Conservation (phyloP, 2,113 vertebrate genomes). For the Chascanopsetta lugubris region DNA sequence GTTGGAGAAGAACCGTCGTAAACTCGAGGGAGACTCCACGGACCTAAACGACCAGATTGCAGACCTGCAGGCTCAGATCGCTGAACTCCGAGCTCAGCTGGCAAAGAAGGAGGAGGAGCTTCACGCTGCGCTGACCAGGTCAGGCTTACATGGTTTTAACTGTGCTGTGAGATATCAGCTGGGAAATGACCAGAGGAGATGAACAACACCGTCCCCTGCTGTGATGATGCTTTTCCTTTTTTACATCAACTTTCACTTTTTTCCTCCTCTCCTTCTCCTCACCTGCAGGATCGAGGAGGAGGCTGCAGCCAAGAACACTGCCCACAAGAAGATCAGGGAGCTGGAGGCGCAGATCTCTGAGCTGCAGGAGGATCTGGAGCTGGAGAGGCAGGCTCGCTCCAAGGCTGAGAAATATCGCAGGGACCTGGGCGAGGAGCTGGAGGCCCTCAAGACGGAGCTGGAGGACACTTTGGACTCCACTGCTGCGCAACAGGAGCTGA, state of each 20-base stretch:
- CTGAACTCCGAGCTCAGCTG: slow-evolving; percentile 92
- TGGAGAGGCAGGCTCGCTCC: slow-evolving; percentile 86
- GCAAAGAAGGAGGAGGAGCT: slow-evolving; percentile 98
- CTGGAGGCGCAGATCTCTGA: slow-evolving; percentile 93
- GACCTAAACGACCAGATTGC: slow-evolving; percentile 93
- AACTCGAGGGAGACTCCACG: slow-evolving; percentile 92
- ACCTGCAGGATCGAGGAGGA: slow-evolving; percentile 91
- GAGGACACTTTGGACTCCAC: slow-evolving; percentile 95
- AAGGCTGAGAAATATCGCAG: slow-evolving; percentile 94
- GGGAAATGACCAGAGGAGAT: too few relatives aligned
- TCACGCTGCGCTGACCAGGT: slow-evolving; percentile 91
- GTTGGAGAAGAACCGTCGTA: slow-evolving; percentile 95
- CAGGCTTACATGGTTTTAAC: slow-evolving; percentile 10
- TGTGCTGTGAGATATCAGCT: too few relatives aligned
- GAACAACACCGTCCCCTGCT: too few relatives aligned
- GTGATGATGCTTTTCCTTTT: not conserved
- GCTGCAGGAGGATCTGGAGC: slow-evolving; percentile 94
- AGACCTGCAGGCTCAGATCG: slow-evolving; percentile 95
- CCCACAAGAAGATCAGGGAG: slow-evolving; percentile 94
- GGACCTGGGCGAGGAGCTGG: slow-evolving; percentile 94
- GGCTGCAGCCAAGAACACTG: slow-evolving; percentile 89
- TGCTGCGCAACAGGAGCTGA: slow-evolving; percentile 94
- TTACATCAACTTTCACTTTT: too few relatives aligned
- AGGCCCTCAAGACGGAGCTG: slow-evolving; percentile 94
- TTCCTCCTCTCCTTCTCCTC: not conserved